Conservation (phyloP, 2,113 vertebrate genomes). For the Haemorhous mexicanus region DNA sequence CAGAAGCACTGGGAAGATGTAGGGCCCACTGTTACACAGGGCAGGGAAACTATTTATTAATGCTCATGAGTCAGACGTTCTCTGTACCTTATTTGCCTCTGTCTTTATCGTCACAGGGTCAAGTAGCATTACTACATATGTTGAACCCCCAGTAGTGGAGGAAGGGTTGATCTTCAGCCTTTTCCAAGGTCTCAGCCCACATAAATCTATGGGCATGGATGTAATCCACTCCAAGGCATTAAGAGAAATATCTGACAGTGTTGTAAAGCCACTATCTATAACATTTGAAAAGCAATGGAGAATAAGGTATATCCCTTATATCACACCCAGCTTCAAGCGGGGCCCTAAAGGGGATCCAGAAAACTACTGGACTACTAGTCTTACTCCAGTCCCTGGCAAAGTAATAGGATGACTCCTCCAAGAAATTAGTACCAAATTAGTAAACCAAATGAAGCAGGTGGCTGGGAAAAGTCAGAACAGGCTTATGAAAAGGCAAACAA, state of each 20-base stretch:
- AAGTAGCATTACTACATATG: background rate
- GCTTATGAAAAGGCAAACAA: background rate
- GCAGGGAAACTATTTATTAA: background rate
- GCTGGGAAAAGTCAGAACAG: background rate
- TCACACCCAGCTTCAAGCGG: background rate
- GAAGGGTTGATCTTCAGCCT: background rate
- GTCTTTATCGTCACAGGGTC: background rate
- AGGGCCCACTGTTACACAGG: background rate
- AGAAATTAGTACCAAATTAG: background rate
- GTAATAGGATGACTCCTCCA: no score
- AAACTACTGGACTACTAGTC: background rate
- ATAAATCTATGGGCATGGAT: background rate
- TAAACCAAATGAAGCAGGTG: background rate
- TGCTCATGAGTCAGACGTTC: background rate
- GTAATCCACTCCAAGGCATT: background rate
- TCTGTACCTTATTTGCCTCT: background rate
- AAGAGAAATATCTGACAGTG: background rate
- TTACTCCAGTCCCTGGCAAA: background rate
- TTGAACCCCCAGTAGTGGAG: background rate
- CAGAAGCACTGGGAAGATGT: background rate
- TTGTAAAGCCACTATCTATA: background rate
- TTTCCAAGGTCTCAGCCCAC: background rate
- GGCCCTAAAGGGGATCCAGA: background rate
- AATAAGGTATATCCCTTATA: background rate
- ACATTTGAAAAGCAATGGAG: rapidly evolving